Conservation (phyloP, 2,888 invertebrate species). For the Aphodius granarius region DNA sequence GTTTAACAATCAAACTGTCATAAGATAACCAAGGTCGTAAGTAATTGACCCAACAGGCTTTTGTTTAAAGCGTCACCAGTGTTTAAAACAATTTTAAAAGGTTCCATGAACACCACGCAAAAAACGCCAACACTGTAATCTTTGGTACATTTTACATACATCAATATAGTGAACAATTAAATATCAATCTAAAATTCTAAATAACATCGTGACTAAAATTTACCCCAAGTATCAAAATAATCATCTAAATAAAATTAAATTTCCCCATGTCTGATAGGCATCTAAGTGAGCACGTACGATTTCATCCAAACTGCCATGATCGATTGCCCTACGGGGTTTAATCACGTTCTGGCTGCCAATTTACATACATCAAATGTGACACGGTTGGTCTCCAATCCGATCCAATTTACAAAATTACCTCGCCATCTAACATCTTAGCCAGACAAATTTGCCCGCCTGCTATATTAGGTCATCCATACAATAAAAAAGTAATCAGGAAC, state of each 20-base stretch:
- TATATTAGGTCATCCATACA: neutral
- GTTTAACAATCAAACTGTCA: neutral
- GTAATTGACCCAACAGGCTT: neutral
- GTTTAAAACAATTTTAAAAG: neutral
- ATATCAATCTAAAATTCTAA: too few relatives aligned
- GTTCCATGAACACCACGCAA: neutral
- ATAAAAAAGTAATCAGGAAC: neutral
- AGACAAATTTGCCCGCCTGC: neutral
- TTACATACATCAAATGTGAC: neutral
- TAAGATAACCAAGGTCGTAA: neutral
- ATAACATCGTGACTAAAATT: too few relatives aligned
- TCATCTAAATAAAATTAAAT: neutral
- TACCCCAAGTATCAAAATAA: too few relatives aligned
- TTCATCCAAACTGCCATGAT: neutral
- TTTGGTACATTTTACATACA: too few relatives aligned
- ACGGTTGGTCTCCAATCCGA: neutral
- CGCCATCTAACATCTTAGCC: neutral
- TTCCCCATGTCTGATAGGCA: neutral
- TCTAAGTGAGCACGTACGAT: neutral
- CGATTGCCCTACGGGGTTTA: neutral
- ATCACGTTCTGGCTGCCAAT: neutral
- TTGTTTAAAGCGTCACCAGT: neutral
- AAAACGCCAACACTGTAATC: too few relatives aligned
- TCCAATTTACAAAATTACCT: neutral
- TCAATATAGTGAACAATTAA: too few relatives aligned